phyloP scores from a whole-genome alignment of 2,797 vertebrate species.

The Amazonetta brasiliensis region DNA sequence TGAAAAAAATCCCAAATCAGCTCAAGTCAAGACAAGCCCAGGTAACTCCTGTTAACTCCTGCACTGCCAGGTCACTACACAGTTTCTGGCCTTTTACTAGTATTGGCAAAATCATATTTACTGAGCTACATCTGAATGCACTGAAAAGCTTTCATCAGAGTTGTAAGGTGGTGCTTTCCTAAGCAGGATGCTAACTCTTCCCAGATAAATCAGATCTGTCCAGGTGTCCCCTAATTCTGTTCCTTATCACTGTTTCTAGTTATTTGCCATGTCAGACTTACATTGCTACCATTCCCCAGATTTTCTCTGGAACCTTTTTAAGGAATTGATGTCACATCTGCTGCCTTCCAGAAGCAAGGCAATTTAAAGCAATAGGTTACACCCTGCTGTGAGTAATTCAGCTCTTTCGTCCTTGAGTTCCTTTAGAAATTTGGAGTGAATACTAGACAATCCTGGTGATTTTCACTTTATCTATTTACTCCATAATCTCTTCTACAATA shows the following conservation, averaged over 20 bases:
- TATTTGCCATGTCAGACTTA: background rate
- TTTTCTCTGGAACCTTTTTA: conserved; percentile 11
- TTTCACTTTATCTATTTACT: conserved; percentile 44
- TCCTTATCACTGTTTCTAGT: background rate
- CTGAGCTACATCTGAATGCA: background rate
- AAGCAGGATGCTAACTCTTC: background rate
- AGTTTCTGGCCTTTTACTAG: background rate
- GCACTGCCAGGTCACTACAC: background rate
- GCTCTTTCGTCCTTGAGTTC: conserved; percentile 9
- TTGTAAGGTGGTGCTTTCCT: background rate
- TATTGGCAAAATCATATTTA: background rate
- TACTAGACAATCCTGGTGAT: background rate
- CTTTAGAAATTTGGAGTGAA: conserved; percentile 38
- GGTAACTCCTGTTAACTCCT: background rate
- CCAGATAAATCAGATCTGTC: background rate
- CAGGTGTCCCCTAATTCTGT: background rate
- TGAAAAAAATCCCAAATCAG: background rate
- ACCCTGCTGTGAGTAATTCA: conserved; percentile 45
- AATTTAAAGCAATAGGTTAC: conserved; percentile 48
- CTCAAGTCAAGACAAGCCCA: background rate
- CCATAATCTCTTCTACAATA: conserved; percentile 20
- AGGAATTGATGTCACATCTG: background rate
- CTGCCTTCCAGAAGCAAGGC: conserved; percentile 29
- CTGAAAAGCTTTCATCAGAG: background rate
- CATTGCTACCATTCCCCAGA: background rate